A percentile compares a stretch with the other conserved stretches of the same genome.
These are phyloP conservation scores for Heliconius ismenius DNA, from an alignment of 2,888 invertebrate species.

Conservation along the genomic window DNA sequence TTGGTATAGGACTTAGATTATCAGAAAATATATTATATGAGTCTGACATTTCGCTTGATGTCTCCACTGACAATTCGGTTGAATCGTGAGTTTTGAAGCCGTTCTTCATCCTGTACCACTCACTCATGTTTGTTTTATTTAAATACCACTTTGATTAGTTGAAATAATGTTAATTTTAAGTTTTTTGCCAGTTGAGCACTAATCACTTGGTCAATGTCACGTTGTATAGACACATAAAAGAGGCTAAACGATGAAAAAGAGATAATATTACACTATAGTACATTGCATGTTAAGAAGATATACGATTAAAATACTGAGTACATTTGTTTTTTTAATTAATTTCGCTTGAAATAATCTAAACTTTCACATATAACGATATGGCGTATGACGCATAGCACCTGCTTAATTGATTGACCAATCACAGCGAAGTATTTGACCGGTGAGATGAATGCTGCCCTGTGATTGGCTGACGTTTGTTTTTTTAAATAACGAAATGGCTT, in stretches of 20 bases:
- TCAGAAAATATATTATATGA: constrained; percentile 82
- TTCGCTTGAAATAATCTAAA: constrained; percentile 63
- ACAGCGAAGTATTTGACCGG: constrained; percentile 65
- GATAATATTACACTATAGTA: neutral
- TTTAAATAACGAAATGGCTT: constrained; percentile 53
- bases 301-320: neutral
- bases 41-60: constrained; percentile 85
- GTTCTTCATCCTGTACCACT: constrained; percentile 75
- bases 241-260: neutral
- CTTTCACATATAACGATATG: constrained; percentile 77
- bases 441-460: constrained; percentile 62
- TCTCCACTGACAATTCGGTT: constrained; percentile 82
- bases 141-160: constrained; percentile 59
- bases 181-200: constrained; percentile 5
- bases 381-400: constrained; percentile 82
- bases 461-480: constrained; percentile 64
- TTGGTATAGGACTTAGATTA: constrained; percentile 81
- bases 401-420: constrained; percentile 66
- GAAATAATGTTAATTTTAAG: constrained; percentile 57
- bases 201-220: neutral
- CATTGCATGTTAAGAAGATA: neutral
- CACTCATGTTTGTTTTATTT: constrained; percentile 70
- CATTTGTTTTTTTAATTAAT: constrained; percentile 49
- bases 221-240: neutral
- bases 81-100: constrained; percentile 70